These are phyloP conservation scores for Fringilla coelebs DNA, from an alignment of 2,797 vertebrate genomes.

Conservation along the genomic window DNA sequence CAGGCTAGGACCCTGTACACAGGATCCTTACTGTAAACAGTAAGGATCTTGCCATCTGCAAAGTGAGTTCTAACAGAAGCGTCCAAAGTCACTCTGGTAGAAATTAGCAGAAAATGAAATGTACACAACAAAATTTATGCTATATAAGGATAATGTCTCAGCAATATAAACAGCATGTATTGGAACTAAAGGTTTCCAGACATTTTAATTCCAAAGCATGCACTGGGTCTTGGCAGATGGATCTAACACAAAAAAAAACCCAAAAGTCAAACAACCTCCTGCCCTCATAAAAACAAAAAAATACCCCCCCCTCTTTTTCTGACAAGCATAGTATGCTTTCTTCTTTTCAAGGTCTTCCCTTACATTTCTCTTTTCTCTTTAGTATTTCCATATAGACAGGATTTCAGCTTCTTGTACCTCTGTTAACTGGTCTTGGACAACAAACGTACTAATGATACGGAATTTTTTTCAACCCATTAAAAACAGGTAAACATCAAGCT, in stretches of 20 bases:
- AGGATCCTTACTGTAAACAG: neutral
- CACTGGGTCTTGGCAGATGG: neutral
- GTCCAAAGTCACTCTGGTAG: neutral
- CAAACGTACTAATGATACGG: neutral
- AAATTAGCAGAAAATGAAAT: neutral
- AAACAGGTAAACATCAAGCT: neutral
- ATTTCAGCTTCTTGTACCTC: neutral
- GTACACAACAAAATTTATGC: neutral
- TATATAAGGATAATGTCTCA: neutral
- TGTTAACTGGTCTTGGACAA: neutral
- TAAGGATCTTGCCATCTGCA: neutral
- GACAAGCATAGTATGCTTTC: neutral
- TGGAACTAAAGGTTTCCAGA: neutral
- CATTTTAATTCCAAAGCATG: neutral
- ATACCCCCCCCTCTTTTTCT: rapidly evolving
- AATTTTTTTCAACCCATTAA: neutral
- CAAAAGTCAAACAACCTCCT: neutral
- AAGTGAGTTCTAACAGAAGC: neutral
- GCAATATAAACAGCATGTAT: neutral
- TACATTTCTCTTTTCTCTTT: neutral
- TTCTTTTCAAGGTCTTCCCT: neutral
- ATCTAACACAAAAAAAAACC: neutral
- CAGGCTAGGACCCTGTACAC: neutral
- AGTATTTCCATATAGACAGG: neutral
- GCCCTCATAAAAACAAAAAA: neutral